A percentile compares a stretch with the other conserved stretches of the same genome.
These are phyloP conservation scores for Ivindomyrus marchei DNA, from an alignment of 2,113 vertebrate species.

Conservation along the genomic window DNA sequence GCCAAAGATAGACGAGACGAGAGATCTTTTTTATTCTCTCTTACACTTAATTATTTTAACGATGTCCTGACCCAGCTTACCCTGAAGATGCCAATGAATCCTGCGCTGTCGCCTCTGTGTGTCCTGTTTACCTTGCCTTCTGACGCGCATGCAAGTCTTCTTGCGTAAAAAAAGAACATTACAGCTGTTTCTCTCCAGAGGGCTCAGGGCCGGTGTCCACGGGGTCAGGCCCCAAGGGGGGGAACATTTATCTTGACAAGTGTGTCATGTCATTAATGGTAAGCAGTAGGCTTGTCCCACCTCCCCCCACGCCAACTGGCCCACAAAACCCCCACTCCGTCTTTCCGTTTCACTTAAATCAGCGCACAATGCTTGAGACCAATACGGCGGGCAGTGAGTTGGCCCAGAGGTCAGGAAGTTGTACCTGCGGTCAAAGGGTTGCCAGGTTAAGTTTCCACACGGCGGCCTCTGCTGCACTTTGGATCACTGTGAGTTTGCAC, in stretches of 20 bases:
- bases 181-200: neutral
- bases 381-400: neutral
- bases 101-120: neutral
- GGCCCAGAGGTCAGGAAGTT: neutral
- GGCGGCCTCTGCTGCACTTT: neutral
- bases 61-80: neutral
- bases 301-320: neutral
- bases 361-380: neutral
- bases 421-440: neutral
- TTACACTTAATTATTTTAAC: neutral
- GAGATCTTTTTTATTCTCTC: neutral
- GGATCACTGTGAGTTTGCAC: neutral
- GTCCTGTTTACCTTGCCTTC: neutral
- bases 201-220: neutral
- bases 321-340: neutral
- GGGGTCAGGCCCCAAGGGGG: neutral
- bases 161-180: neutral
- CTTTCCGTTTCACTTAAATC: neutral
- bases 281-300: neutral
- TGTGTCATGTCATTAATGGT: conserved; percentile 1
- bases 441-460: neutral
- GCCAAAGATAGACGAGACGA: too few species aligned
- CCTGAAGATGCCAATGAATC: neutral
- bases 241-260: conserved; percentile 16
- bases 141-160: neutral